Conservation (phyloP, 1,140 invertebrate genomes). For the Micrasema minimum region DNA sequence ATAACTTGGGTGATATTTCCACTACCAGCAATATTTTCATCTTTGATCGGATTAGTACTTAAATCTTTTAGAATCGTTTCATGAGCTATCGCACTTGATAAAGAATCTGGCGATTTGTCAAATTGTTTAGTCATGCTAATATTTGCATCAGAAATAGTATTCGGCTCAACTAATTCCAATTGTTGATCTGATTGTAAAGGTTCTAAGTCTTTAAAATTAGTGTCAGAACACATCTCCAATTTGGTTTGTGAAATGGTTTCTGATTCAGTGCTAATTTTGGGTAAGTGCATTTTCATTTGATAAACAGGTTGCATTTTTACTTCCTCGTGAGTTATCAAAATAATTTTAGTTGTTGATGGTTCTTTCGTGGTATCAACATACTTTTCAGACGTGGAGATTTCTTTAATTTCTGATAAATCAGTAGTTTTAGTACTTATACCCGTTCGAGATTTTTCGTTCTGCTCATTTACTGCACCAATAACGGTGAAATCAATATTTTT, state of each 20-base stretch:
- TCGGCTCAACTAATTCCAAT: no score
- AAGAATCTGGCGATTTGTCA: background rate
- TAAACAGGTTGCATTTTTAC: slow-evolving; percentile 72
- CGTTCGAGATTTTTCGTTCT: no score
- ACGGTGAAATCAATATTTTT: no score
- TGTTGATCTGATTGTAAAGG: slow-evolving; percentile 3
- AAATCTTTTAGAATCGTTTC: no score
- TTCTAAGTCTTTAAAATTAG: no score
- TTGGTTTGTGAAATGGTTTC: background rate
- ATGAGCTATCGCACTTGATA: no score
- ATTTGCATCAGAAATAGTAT: background rate
- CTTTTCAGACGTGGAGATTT: slow-evolving; percentile 18
- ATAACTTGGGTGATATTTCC: slow-evolving; percentile 56
- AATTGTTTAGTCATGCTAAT: background rate
- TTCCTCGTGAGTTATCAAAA: slow-evolving; percentile 76
- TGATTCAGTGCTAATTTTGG: slow-evolving; percentile 9
- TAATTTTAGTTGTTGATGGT: slow-evolving; percentile 70
- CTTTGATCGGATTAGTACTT: background rate
- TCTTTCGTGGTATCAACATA: slow-evolving; percentile 43
- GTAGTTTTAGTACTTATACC: background rate
- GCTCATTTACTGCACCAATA: no score
- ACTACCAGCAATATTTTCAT: background rate
- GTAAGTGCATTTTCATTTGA: slow-evolving; percentile 70
- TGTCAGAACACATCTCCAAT: background rate
- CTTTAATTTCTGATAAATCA: background rate